These are phyloP conservation scores for Dipodomys stephensi DNA, from an alignment of 2,113 vertebrate genomes.

Conservation along the genomic window DNA sequence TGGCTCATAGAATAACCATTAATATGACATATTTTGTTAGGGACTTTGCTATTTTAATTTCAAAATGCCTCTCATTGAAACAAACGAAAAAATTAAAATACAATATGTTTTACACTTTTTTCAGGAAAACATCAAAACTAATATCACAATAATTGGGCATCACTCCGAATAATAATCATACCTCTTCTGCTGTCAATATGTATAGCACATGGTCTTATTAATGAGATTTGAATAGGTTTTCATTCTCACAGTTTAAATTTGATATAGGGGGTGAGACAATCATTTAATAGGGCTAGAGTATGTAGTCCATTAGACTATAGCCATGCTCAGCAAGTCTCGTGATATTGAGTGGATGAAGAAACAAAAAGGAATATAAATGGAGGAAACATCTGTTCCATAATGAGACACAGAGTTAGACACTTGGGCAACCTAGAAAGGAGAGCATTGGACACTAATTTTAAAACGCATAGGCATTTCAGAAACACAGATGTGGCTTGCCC, in stretches of 20 bases:
- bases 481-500: neutral
- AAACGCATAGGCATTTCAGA: neutral
- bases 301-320: neutral
- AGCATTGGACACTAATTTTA: neutral
- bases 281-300: neutral
- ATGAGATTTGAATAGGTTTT: neutral
- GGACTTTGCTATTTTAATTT: neutral
- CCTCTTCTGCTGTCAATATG: neutral
- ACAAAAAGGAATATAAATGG: neutral
- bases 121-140: slow-evolving; percentile 25
- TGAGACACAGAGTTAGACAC: neutral
- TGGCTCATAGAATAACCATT: neutral
- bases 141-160: neutral
- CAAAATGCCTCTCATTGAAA: neutral
- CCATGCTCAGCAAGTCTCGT: neutral
- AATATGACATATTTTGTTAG: neutral
- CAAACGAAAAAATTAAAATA: neutral
- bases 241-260: neutral
- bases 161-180: neutral
- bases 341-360: neutral
- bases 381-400: neutral
- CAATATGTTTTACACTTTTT: neutral
- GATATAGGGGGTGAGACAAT: neutral
- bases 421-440: neutral
- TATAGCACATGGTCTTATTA: neutral